Evolutionary conservation across 2,797 vertebrate genomes (phyloP).

Genomic region (Siniperca obscura): DNA sequence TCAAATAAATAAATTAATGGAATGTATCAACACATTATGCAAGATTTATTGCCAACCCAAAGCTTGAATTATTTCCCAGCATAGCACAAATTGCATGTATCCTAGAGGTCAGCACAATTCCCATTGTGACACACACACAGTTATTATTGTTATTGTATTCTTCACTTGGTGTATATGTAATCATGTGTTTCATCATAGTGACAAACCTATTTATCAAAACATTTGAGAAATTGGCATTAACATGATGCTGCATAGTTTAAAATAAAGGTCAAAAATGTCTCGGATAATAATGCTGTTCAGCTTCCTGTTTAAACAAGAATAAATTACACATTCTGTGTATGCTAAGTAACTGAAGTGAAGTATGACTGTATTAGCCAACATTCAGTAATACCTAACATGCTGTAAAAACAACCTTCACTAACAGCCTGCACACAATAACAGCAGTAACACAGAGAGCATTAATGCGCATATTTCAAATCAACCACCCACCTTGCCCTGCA

Average conservation of each 20-base stretch:
- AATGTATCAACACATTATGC: constrained; percentile 43
- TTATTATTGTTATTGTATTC: constrained; percentile 20
- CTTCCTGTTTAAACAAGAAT: constrained; percentile 40
- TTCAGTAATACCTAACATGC: constrained; percentile 10
- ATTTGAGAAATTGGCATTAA: constrained; percentile 27
- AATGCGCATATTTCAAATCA: constrained; percentile 52
- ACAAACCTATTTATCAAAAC: constrained; percentile 40
- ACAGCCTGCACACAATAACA: constrained; percentile 29
- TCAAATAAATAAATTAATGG: constrained; percentile 50
- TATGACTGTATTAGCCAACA: constrained; percentile 25
- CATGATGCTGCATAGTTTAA: constrained; percentile 22
- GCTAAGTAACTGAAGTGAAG: constrained; percentile 19
- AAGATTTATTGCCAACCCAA: constrained; percentile 40
- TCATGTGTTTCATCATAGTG: constrained; percentile 28
- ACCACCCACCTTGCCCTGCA: constrained; percentile 48
- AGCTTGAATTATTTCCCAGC: constrained; percentile 45
- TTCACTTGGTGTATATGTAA: constrained; percentile 3
- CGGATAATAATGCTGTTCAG: constrained; percentile 34
- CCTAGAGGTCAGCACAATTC: constrained; percentile 41
- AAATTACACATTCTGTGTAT: constrained; percentile 19
- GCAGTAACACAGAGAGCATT: constrained; percentile 33
- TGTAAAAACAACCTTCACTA: constrained; percentile 22
- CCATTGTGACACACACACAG: constrained; percentile 3
- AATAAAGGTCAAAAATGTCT: constrained; percentile 53
- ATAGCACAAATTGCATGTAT: constrained; percentile 39